Percentiles rank a stretch among this genome's conserved stretches.
Conservation (phyloP, 1,140 invertebrate genomes). For the Bradysia coprophila region DNA sequence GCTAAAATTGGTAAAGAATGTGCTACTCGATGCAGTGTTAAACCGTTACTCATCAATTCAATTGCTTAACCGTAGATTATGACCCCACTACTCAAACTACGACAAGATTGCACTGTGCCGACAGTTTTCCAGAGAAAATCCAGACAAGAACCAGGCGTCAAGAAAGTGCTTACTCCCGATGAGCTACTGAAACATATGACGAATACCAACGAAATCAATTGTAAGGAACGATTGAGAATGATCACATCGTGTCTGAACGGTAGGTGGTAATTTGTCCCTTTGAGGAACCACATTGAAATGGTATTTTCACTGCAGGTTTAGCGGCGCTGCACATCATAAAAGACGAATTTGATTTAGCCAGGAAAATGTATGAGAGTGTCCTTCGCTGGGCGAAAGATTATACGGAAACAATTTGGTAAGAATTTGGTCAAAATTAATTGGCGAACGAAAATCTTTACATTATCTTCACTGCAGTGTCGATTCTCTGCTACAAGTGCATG, state of each 20-base stretch:
- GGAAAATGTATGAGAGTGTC: constrained; percentile 39
- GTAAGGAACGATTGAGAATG: constrained; percentile 42
- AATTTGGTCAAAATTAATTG: too few species aligned
- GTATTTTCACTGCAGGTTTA: neutral
- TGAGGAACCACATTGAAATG: neutral
- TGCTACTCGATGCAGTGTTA: too few species aligned
- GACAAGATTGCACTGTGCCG: constrained; percentile 57
- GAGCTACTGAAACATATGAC: constrained; percentile 45
- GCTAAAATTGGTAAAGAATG: constrained; percentile 17
- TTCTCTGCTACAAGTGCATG: constrained; percentile 40
- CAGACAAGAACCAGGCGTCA: constrained; percentile 5
- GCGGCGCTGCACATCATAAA: constrained; percentile 41
- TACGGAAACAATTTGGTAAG: neutral
- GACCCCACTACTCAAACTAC: constrained; percentile 40
- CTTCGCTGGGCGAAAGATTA: constrained; percentile 29
- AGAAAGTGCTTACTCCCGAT: constrained; percentile 28
- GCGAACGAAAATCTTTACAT: too few species aligned
- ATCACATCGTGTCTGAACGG: constrained; percentile 46
- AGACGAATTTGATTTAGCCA: constrained; percentile 31
- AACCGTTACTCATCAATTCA: too few species aligned
- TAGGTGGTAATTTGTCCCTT: neutral
- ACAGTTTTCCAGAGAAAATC: constrained; percentile 10
- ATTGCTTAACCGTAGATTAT: constrained; percentile 22
- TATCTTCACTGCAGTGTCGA: constrained; percentile 26
- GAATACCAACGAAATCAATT: constrained; percentile 38